phyloP scores from a whole-genome alignment of 2,113 vertebrate genomes.

The Choloepus hoffmanni region DNA sequence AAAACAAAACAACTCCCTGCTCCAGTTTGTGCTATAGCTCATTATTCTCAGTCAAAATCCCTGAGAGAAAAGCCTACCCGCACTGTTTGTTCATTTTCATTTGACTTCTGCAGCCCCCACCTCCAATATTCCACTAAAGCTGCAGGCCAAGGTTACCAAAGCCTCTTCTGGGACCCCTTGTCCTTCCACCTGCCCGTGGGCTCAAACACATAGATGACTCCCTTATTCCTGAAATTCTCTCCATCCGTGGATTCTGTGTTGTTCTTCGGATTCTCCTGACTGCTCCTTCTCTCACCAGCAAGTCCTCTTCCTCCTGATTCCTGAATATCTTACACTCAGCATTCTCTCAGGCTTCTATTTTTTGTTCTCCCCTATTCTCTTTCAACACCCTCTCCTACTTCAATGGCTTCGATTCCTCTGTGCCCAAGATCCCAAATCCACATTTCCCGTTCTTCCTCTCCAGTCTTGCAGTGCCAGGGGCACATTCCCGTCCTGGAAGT shows the following conservation, averaged over 20 bases:
- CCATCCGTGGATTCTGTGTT: fast-evolving
- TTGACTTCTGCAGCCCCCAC: not conserved
- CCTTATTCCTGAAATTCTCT: not conserved
- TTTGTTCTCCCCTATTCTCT: not conserved
- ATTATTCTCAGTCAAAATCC: not conserved
- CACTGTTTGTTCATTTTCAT: not conserved
- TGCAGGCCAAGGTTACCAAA: not conserved
- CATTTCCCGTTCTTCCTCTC: fast-evolving
- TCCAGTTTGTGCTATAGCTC: not conserved
- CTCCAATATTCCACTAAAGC: not conserved
- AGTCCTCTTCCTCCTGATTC: not conserved
- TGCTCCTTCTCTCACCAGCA: not conserved
- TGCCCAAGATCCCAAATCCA: not conserved
- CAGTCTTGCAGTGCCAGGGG: not conserved
- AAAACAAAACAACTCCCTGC: not conserved
- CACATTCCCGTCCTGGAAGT: not conserved
- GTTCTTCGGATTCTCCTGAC: not conserved
- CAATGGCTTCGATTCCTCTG: not conserved
- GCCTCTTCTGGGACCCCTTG: not conserved
- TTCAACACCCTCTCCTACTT: not conserved
- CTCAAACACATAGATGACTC: not conserved
- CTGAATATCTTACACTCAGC: not conserved
- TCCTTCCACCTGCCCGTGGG: not conserved
- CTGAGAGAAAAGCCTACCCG: not conserved
- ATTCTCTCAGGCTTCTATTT: not conserved